These are phyloP conservation scores for Drosophila parvula DNA, from an alignment of 1,140 invertebrate genomes.

Conservation along the genomic window DNA sequence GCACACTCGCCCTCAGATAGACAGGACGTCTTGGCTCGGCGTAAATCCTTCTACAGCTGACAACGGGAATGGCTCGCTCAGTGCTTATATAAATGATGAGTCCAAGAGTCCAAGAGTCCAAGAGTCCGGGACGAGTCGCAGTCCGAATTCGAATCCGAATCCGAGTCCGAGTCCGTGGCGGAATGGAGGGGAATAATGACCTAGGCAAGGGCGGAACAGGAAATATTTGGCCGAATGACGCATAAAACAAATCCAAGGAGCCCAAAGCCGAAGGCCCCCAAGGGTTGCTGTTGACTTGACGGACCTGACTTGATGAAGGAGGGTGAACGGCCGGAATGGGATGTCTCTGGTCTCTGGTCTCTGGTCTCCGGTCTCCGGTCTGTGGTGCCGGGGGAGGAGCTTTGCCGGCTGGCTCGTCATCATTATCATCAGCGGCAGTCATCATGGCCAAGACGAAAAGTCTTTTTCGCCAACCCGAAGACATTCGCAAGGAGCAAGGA, in stretches of 20 bases:
- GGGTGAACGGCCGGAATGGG: conserved; percentile 12
- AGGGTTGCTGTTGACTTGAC: conserved; percentile 66
- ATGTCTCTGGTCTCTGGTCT: conserved; percentile 23
- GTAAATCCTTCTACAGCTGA: conserved; percentile 79
- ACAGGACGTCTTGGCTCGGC: conserved; percentile 40
- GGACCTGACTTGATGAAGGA: conserved; percentile 62
- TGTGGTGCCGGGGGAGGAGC: conserved; percentile 7
- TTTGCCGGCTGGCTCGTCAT: conserved; percentile 46
- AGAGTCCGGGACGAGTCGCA: conserved; percentile 26
- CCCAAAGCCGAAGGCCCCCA: conserved; percentile 15
- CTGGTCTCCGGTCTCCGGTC: conserved; percentile 4
- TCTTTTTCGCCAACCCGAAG: conserved; percentile 63
- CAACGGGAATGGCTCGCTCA: conserved; percentile 73
- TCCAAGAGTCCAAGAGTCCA: conserved; percentile 61
- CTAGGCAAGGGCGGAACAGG: conserved; percentile 64
- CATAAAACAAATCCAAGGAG: conserved; percentile 76
- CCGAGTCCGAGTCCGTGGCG: conserved; percentile 1
- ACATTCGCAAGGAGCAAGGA: conserved; percentile 40
- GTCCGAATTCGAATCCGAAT: background rate
- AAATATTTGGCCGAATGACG: conserved; percentile 77
- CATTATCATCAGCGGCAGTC: conserved; percentile 64
- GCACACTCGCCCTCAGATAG: conserved; percentile 26
- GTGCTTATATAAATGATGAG: conserved; percentile 82
- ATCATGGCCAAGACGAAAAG: conserved; percentile 65
- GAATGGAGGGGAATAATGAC: conserved; percentile 63